Evolutionary conservation across 2,113 vertebrate genomes (phyloP).

Genomic region (Irena cyanogastra): DNA sequence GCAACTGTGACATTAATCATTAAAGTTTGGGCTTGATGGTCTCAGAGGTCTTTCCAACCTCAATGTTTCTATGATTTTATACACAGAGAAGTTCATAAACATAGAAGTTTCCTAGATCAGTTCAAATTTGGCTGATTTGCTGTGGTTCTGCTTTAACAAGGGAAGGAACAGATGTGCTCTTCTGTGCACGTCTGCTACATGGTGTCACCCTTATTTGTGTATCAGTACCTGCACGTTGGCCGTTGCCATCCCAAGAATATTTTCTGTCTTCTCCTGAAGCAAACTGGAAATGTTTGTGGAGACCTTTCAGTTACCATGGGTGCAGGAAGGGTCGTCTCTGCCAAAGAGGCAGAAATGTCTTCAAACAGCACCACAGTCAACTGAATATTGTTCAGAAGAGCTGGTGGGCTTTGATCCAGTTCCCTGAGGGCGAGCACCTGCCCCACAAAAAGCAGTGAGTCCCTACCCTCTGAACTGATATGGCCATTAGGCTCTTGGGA

Average conservation of each 20-base stretch:
- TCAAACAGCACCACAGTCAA: neutral
- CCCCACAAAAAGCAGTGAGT: neutral
- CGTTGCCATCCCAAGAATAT: neutral
- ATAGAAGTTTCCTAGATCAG: neutral
- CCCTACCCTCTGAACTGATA: neutral
- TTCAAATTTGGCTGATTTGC: neutral
- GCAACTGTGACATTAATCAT: neutral
- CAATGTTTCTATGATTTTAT: neutral
- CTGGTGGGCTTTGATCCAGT: neutral
- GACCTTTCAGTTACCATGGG: neutral
- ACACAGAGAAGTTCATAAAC: rapidly evolving
- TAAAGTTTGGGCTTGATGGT: neutral
- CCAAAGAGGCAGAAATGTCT: neutral
- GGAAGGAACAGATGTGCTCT: neutral
- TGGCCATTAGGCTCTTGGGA: neutral
- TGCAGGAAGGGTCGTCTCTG: neutral
- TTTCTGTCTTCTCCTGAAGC: neutral
- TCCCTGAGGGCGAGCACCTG: neutral
- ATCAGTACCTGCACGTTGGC: neutral
- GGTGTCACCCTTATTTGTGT: neutral
- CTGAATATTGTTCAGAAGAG: neutral
- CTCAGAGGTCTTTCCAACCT: neutral
- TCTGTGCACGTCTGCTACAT: rapidly evolving
- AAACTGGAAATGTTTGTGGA: neutral
- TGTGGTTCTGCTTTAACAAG: neutral